phyloP scores from a whole-genome alignment of 2,113 vertebrate genomes.

The Sclerurus mexicanus region DNA sequence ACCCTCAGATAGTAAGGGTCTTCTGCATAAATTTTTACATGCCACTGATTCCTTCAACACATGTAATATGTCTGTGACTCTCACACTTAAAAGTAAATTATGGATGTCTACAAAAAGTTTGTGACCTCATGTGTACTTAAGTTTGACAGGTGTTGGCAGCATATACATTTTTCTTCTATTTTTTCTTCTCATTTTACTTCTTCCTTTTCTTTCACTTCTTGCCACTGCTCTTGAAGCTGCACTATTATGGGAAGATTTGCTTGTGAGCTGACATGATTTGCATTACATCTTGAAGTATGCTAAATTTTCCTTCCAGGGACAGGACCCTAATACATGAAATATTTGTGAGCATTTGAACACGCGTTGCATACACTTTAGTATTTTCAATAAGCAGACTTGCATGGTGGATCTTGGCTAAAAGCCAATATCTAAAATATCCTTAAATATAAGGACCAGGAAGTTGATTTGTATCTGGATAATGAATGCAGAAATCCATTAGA shows the following conservation, averaged over 20 bases:
- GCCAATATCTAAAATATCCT: constrained; percentile 55
- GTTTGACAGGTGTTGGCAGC: neutral
- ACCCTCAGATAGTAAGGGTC: neutral
- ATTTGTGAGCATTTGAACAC: neutral
- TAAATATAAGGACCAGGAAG: constrained; percentile 56
- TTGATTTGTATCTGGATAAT: constrained; percentile 66
- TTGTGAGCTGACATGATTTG: neutral
- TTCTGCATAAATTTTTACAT: neutral
- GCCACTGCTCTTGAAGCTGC: neutral
- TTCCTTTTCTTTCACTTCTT: neutral
- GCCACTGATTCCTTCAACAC: neutral
- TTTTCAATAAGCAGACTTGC: constrained; percentile 1
- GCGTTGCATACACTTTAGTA: neutral
- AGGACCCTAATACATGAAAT: neutral
- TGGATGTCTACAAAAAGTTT: neutral
- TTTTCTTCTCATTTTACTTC: neutral
- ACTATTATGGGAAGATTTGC: neutral
- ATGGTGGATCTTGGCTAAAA: constrained; percentile 27
- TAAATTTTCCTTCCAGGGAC: neutral
- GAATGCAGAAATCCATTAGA: constrained; percentile 65
- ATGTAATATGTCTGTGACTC: neutral
- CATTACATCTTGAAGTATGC: neutral
- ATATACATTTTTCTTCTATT: fast-evolving
- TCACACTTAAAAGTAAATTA: neutral
- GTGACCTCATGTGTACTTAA: neutral